Base-by-base conservation (phyloP, 2,888 invertebrate species). In the Noctua fimbriata region DNA sequence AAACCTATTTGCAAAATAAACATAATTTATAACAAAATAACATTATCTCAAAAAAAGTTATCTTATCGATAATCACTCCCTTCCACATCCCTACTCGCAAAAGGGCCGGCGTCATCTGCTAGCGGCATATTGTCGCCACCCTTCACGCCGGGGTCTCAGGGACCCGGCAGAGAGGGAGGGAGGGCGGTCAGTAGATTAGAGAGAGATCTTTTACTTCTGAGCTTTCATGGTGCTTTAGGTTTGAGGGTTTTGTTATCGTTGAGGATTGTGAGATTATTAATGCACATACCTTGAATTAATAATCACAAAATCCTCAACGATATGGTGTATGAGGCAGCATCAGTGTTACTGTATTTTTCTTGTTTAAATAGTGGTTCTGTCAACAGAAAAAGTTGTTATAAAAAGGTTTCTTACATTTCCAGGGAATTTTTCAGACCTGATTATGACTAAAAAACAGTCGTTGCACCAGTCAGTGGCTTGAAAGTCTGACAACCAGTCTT, bases 21-120 rank as follows among this genome's bases (percentile, higher is more conserved):
- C 44, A 44, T 41, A 7, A 41, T 41, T 41, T 41, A 41, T 41
- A 41, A 41, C 52, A 24, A 55, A 55, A 55, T 24, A 14, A 60
- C 14, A 3, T 21, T 63, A 32, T 63, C 32, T 63, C 9, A 32
- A 32, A 63, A 58, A 58, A 63, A 32, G 0, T 1, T 21, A 21
- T 63, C 10, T 0, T 28, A 80, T 85, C 87, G 85, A 87, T 73
- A 87, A 70, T 67, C 10, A 49, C 36, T 80, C 52, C 32, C 12
- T 67, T 28, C 32, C 77, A n/a, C 89, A 85, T 76, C 89, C 21
- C 88, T 89, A 88, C 10, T 36, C 18, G 58, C 81, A 86, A 88
- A 89, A 89, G 94, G 93, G 92, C 92, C 89, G 88, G 95, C 95
- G 95, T 94, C 95, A 95, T 94, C 95, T 95, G 95, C 91, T 89